Evolutionary conservation across 1,140 invertebrate genomes (phyloP), one percentile per base, ranked within the genome.

Genomic region (Protaetia brevitarsis): DNA sequence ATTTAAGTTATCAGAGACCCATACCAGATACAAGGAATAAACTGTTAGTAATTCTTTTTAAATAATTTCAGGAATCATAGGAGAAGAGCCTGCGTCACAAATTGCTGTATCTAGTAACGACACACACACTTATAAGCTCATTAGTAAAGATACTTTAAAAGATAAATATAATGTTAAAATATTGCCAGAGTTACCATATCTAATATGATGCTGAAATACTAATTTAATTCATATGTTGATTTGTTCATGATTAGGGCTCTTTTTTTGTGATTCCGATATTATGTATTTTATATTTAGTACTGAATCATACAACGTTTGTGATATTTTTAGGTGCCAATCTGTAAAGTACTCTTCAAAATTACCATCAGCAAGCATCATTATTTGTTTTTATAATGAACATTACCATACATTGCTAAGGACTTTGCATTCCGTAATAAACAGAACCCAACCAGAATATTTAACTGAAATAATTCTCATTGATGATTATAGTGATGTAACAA

Each of bases 361-460:
- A 51, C 91, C 92, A 45, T 85, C 85, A 66, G 89, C 91, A 0
- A 92, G 90, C 51, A 83, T 98, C 23, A 87, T 99, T 13, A 93
- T 99, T 74, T 97, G 96, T 74, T 98, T 98, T 76, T 97, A 95
- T 77, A 97, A 98, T 80, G 97, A 99, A 80, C 95, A 97, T 75
- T 89, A 88, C 64, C 86, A 89, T 66, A 95, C 96, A 2, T 80
- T 99, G 0, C 79, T 97, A 64, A 81, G 97, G 73, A 97, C 95
- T 0, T 79, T 99, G 13, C 88, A 95, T 72, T 93, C 93, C 1
- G 87, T 99, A 60, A 75, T 98, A 21, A 87, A 95, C 72, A 83
- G 92, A 69, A 95, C 94, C 11, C 92, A 94, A 2, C 65, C 75
- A 0, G 74, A 85, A 63, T 76, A 95, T 1, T 76, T 99, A 0